Evolutionary conservation across 64 coral and sea anemone species (phyloP).

Genomic region (Actinia equina): DNA sequence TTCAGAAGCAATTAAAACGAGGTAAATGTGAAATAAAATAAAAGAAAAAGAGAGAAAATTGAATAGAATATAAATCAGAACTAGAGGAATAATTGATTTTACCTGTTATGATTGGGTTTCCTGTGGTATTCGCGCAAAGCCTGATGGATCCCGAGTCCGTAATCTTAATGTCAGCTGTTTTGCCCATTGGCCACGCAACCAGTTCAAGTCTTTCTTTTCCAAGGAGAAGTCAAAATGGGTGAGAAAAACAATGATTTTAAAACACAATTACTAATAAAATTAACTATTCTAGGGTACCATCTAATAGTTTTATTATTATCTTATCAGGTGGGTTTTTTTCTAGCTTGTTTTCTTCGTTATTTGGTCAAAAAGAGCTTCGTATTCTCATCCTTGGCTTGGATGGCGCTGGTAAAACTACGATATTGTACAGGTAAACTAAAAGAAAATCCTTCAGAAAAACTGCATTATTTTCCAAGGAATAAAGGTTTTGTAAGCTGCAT

Average conservation of each 20-base stretch:
- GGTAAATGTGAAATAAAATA: neutral
- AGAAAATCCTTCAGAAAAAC: neutral
- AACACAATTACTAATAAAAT: neutral
- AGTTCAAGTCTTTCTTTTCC: neutral
- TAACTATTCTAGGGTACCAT: neutral
- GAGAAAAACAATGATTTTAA: neutral
- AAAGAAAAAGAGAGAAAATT: neutral
- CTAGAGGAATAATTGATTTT: neutral
- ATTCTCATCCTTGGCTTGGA: slow-evolving; percentile 93
- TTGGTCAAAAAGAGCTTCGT: slow-evolving; percentile 92
- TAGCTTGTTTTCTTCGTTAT: slow-evolving; percentile 88
- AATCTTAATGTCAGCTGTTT: slow-evolving; percentile 5
- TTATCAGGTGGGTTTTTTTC: slow-evolving; percentile 86
- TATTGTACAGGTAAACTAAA: slow-evolving; percentile 73
- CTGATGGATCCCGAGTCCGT: neutral
- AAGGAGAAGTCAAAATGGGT: slow-evolving; percentile 16
- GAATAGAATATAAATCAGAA: neutral
- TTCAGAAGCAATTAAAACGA: neutral
- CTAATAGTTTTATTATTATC: neutral
- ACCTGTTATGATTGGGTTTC: neutral
- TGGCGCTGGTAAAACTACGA: slow-evolving; percentile 94
- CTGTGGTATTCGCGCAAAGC: slow-evolving; percentile 3
- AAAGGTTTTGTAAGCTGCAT: neutral
- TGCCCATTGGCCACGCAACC: slow-evolving; percentile 36
- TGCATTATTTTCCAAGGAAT: neutral